Conservation (phyloP, 1,140 invertebrate genomes). For the Globodera rostochiensis region DNA sequence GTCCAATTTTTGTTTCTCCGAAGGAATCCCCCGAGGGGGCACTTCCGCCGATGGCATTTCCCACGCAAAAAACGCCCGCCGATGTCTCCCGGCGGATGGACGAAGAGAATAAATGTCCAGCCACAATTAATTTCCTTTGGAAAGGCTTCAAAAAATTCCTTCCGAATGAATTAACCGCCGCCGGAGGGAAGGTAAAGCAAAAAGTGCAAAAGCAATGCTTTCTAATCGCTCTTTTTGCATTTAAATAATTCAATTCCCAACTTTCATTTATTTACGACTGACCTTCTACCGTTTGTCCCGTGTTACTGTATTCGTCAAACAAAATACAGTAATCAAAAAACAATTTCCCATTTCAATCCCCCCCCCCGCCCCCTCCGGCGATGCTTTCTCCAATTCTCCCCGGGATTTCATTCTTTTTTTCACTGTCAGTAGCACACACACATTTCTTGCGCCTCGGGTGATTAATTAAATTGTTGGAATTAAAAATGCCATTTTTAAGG, state of each 20-base stretch:
- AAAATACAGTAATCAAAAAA: no score
- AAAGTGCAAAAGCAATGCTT: background rate
- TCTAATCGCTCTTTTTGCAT: background rate
- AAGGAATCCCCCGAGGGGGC: background rate
- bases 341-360: no score
- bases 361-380: no score
- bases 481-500: no score
- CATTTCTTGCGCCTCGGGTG: no score
- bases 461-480: no score
- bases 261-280: no score
- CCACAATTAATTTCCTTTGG: background rate
- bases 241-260: background rate
- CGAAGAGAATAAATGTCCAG: background rate
- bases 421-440: no score
- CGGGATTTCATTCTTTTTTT: no score
- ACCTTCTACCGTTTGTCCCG: no score
- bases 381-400: no score
- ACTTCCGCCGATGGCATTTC: background rate
- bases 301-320: no score
- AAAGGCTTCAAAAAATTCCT: background rate
- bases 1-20: background rate
- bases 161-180: background rate
- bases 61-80: background rate
- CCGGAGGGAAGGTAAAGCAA: background rate
- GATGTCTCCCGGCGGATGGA: background rate